Evolutionary conservation across 1,140 invertebrate genomes (phyloP).

Genomic region (Trachymyrmex septentrionalis): DNA sequence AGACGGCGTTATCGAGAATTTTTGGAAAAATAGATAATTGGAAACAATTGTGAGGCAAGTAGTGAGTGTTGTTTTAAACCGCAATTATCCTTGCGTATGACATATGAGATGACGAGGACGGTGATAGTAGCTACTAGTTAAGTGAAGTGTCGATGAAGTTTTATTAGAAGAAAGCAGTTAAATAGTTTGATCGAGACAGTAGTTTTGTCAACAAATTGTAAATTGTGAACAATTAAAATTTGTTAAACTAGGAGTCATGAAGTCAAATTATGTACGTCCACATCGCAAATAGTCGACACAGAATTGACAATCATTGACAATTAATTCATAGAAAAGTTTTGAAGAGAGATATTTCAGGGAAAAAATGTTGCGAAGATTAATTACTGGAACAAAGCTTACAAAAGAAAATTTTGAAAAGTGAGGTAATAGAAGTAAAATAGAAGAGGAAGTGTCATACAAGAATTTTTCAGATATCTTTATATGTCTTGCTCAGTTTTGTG

Average conservation of each 20-base stretch:
- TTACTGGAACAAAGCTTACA: neutral
- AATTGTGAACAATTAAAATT: slow-evolving; percentile 24
- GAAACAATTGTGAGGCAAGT: neutral
- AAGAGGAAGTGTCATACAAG: neutral
- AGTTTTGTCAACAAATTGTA: neutral
- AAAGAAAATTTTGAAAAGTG: neutral
- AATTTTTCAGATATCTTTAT: neutral
- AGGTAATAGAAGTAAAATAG: neutral
- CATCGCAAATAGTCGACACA: neutral
- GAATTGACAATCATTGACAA: neutral
- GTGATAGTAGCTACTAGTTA: slow-evolving; percentile 12
- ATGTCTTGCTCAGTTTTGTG: neutral
- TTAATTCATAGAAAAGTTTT: neutral
- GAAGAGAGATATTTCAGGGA: neutral
- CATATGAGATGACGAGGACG: slow-evolving; percentile 8
- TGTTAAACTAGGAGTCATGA: neutral
- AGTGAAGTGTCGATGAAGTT: slow-evolving; percentile 34
- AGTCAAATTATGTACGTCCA: neutral
- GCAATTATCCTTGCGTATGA: neutral
- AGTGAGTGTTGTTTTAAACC: neutral
- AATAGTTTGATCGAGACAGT: neutral
- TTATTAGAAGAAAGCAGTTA: neutral
- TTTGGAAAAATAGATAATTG: neutral
- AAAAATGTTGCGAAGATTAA: neutral
- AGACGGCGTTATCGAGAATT: neutral